phyloP scores from a whole-genome alignment of 2,888 invertebrate genomes.

The Eilema griseolum region DNA sequence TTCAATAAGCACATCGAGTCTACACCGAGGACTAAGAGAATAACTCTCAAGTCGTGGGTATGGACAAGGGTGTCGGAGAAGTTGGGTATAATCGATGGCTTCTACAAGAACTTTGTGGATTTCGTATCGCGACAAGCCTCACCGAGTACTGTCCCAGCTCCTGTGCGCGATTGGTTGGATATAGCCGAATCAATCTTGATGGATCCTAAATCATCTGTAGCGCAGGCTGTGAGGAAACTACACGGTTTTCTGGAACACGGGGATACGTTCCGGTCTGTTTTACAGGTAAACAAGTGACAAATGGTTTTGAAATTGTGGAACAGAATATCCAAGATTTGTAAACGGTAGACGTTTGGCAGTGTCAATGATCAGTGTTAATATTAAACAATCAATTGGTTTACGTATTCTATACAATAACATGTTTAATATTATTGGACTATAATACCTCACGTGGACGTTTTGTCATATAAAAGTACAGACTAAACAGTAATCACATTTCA shows the following conservation, averaged over 20 bases:
- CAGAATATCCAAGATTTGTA: conserved; percentile 22
- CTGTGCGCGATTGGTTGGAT: conserved; percentile 84
- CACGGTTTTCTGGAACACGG: conserved; percentile 88
- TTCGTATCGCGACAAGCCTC: conserved; percentile 82
- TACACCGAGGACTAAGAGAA: conserved; percentile 63
- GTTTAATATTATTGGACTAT: conserved; percentile 23
- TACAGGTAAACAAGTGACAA: conserved; percentile 85
- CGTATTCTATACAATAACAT: conserved; percentile 25
- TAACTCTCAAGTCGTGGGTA: conserved; percentile 83
- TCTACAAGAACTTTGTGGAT: conserved; percentile 89
- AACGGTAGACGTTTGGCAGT: conserved; percentile 36
- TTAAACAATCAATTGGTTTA: conserved; percentile 47
- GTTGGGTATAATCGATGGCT: conserved; percentile 87
- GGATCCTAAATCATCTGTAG: conserved; percentile 87
- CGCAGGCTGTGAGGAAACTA: conserved; percentile 86
- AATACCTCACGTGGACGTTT: conserved; percentile 21
- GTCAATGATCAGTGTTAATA: conserved; percentile 49
- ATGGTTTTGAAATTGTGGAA: conserved; percentile 35
- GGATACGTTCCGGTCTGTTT: conserved; percentile 87
- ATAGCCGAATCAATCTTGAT: conserved; percentile 89
- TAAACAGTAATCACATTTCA: conserved; percentile 43
- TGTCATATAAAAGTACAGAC: conserved; percentile 25
- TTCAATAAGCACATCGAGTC: conserved; percentile 85
- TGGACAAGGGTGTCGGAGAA: conserved; percentile 89
- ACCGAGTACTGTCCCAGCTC: conserved; percentile 75